A percentile compares a stretch with the other conserved stretches of the same genome.
These are phyloP conservation scores for Cryptoblepharus egeriae DNA, from an alignment of 2,797 vertebrate species.

Conservation along the genomic window DNA sequence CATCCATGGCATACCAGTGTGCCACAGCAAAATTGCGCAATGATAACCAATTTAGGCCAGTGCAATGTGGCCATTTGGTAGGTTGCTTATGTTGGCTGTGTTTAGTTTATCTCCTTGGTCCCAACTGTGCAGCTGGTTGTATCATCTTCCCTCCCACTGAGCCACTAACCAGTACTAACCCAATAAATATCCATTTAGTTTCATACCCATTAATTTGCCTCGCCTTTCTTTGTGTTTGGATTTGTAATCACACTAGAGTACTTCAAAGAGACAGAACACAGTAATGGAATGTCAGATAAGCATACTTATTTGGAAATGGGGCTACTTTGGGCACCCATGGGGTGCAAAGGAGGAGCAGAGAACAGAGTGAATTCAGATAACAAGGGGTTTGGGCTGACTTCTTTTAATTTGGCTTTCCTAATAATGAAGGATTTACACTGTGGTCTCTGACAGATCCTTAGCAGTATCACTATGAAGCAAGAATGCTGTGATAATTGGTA, in stretches of 20 bases:
- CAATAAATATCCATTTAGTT: neutral
- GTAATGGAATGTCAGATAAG: neutral
- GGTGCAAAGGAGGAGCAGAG: neutral
- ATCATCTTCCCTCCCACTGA: too few species aligned
- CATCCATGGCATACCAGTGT: too few species aligned
- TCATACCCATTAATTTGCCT: neutral
- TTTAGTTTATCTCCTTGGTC: too few species aligned
- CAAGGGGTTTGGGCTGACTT: neutral
- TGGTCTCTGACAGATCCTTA: slow-evolving; percentile 20
- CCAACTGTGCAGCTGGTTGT: too few species aligned
- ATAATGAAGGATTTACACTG: slow-evolving; percentile 32
- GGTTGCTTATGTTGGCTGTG: too few species aligned
- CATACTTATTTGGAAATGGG: neutral
- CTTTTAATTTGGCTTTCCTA: slow-evolving; percentile 27
- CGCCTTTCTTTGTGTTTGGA: neutral
- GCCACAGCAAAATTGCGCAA: too few species aligned
- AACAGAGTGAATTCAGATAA: neutral
- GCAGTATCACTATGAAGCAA: slow-evolving; percentile 12
- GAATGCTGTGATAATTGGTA: slow-evolving; percentile 43
- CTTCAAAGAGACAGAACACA: neutral
- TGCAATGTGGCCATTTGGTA: too few species aligned
- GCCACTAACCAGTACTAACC: neutral
- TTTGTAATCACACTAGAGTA: neutral
- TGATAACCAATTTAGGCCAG: too few species aligned
- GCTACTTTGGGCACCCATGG: neutral